Percentiles rank a stretch among this genome's conserved stretches.
phyloP scores from a whole-genome alignment of 2,888 invertebrate genomes.

The Endotricha flammealis region DNA sequence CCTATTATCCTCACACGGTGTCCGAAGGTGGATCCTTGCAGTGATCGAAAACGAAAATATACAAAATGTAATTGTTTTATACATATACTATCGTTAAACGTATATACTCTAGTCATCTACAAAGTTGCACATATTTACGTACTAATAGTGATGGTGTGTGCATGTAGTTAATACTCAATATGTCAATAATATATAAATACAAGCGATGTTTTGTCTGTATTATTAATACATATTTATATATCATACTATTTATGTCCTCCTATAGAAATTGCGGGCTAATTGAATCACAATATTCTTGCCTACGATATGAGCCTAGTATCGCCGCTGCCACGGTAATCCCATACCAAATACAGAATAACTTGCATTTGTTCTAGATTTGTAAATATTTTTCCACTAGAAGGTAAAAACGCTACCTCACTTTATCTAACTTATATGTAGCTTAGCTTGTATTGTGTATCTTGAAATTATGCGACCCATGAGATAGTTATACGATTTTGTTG shows the following conservation, averaged over 20 bases:
- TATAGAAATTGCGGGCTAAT: conserved; percentile 45
- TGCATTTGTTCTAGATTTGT: conserved; percentile 65
- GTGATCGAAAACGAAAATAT: conserved; percentile 71
- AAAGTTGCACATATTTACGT: conserved; percentile 70
- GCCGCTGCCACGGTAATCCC: conserved; percentile 41
- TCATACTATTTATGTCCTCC: too few relatives aligned
- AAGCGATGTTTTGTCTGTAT: conserved; percentile 47
- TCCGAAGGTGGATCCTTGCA: conserved; percentile 76
- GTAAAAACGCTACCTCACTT: conserved; percentile 77
- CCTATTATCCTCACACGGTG: conserved; percentile 69
- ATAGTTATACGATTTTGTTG: conserved; percentile 6
- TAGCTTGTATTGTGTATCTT: conserved; percentile 29
- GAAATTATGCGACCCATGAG: conserved; percentile 2
- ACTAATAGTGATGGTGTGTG: conserved; percentile 56
- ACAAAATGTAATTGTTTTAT: conserved; percentile 67
- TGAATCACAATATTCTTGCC: conserved; percentile 28
- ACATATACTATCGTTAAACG: conserved; percentile 59
- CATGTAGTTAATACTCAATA: conserved; percentile 70
- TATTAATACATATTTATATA: conserved; percentile 43
- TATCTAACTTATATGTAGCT: conserved; percentile 66
- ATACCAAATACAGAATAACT: conserved; percentile 55
- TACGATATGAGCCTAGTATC: conserved; percentile 25
- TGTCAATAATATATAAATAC: conserved; percentile 53
- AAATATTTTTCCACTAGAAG: conserved; percentile 73
- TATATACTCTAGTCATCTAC: conserved; percentile 76